Evolutionary conservation across 2,888 invertebrate genomes (phyloP).

Genomic region (Dyspetes luteomarginatus): DNA sequence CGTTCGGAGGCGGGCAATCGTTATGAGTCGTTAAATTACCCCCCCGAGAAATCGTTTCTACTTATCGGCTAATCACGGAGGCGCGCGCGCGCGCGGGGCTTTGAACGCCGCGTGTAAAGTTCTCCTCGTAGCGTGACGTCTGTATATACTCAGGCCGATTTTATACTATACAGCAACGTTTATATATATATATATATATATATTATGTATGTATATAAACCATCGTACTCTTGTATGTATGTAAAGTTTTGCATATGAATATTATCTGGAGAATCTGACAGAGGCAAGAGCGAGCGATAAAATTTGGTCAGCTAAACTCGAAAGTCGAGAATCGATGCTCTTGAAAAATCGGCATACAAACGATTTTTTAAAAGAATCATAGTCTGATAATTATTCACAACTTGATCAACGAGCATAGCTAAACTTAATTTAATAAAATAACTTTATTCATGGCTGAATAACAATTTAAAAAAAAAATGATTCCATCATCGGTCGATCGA

Average conservation of each 20-base stretch:
- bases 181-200: slow-evolving; percentile 3
- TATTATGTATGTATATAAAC: slow-evolving; percentile 4
- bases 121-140: slow-evolving; percentile 55
- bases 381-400: too few species aligned
- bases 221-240: slow-evolving; percentile 3
- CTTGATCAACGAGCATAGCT: too few species aligned
- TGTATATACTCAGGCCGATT: slow-evolving; percentile 29
- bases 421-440: too few species aligned
- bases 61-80: slow-evolving; percentile 76
- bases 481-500: too few species aligned
- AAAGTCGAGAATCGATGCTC: too few species aligned
- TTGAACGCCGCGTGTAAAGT: slow-evolving; percentile 53
- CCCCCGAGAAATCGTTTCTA: slow-evolving; percentile 71
- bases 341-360: too few species aligned
- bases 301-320: too few species aligned
- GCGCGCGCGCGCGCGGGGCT: slow-evolving; percentile 53
- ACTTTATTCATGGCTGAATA: too few species aligned
- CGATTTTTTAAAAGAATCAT: too few species aligned
- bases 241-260: slow-evolving; percentile 21
- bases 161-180: not conserved
- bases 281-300: slow-evolving; percentile 39
- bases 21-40: slow-evolving; percentile 74
- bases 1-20: slow-evolving; percentile 70
- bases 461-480: too few species aligned
- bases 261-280: slow-evolving; percentile 53